Evolutionary conservation across 2,888 invertebrate species (phyloP).

Genomic region (Synergus itoensis): DNA sequence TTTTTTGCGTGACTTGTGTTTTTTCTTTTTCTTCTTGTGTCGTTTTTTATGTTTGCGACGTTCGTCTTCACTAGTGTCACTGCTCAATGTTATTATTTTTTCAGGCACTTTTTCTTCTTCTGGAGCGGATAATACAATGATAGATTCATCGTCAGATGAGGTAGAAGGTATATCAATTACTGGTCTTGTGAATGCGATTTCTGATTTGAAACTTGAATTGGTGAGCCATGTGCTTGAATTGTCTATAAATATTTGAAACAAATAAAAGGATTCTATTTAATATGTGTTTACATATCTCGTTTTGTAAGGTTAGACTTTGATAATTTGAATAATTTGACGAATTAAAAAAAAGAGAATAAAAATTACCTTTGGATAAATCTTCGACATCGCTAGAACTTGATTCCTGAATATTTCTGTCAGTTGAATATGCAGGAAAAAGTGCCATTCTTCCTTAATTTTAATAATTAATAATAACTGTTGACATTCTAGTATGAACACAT

Average conservation of each 20-base stretch:
- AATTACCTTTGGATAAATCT: conserved; percentile 9
- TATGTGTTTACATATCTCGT: background rate
- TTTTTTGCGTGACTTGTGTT: conserved; percentile 60
- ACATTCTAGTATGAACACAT: too few relatives aligned
- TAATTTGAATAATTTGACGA: background rate
- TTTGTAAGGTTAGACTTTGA: conserved; percentile 5
- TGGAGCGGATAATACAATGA: conserved; percentile 43
- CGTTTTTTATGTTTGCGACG: conserved; percentile 52
- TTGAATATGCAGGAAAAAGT: conserved; percentile 78
- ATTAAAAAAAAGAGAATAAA: background rate
- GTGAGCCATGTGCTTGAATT: conserved; percentile 61
- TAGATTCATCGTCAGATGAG: conserved; percentile 64
- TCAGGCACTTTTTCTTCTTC: conserved; percentile 43
- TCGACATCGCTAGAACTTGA: conserved; percentile 24
- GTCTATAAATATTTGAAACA: conserved; percentile 52
- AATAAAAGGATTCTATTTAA: conserved; percentile 8
- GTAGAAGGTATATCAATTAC: conserved; percentile 58
- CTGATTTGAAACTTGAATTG: conserved; percentile 77
- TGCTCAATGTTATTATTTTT: conserved; percentile 34
- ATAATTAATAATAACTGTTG: background rate
- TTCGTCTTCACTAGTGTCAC: conserved; percentile 41
- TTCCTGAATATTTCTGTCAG: conserved; percentile 2
- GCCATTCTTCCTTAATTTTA: conserved; percentile 70
- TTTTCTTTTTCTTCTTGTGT: conserved; percentile 66
- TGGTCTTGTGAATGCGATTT: conserved; percentile 56